A percentile compares a stretch with the other conserved stretches of the same genome.
These are phyloP conservation scores for Drosophila affinis DNA, from an alignment of 2,888 invertebrate species.

Conservation along the genomic window DNA sequence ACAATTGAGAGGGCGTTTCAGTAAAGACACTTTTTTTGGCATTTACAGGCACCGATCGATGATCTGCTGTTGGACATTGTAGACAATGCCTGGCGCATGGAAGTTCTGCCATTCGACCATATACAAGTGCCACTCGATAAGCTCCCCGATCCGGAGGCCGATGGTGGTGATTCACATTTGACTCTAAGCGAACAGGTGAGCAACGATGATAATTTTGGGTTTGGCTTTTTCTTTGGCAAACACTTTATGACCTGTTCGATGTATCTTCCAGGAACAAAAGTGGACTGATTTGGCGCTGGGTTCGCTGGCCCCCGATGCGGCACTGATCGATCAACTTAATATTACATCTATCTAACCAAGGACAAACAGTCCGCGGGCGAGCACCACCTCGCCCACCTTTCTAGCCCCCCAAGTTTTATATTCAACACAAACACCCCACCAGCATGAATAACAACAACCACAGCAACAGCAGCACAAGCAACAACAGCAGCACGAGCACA, in stretches of 20 bases:
- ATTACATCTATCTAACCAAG: constrained; percentile 80
- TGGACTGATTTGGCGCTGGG: constrained; percentile 87
- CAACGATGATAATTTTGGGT: constrained; percentile 71
- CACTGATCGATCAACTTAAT: constrained; percentile 82
- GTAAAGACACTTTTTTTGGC: neutral
- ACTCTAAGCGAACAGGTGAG: constrained; percentile 94
- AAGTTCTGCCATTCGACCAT: constrained; percentile 92
- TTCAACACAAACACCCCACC: constrained; percentile 23
- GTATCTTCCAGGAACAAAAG: constrained; percentile 86
- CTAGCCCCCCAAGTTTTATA: constrained; percentile 37
- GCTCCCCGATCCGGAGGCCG: constrained; percentile 96
- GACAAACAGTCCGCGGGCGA: constrained; percentile 39
- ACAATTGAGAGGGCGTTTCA: constrained; percentile 53
- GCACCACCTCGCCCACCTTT: constrained; percentile 50
- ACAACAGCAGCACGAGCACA: constrained; percentile 29
- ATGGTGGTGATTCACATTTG: constrained; percentile 95
- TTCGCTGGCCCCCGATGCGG: constrained; percentile 82
- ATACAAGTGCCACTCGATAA: constrained; percentile 93
- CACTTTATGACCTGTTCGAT: neutral
- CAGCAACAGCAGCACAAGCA: constrained; percentile 35
- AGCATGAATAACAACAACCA: constrained; percentile 56
- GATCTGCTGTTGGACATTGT: constrained; percentile 83
- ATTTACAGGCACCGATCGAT: constrained; percentile 80
- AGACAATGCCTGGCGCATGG: constrained; percentile 94
- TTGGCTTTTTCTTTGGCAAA: constrained; percentile 1